Evolutionary conservation across 2,888 invertebrate genomes (phyloP), one percentile per base, ranked within the genome.

Genomic region (Ommatoiulus sabulosus): DNA sequence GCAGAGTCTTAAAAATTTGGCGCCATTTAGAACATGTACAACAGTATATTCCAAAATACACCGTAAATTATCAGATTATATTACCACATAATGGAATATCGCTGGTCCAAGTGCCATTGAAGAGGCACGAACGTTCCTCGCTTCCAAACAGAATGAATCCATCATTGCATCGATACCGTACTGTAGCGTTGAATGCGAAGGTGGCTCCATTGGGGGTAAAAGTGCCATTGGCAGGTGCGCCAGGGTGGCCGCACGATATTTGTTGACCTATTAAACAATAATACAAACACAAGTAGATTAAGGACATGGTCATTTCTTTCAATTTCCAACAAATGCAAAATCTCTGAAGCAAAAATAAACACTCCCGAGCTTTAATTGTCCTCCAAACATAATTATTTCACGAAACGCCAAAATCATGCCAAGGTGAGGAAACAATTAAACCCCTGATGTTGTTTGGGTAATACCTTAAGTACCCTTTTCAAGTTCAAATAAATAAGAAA

Each of bases 21-120:
- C 35, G 35, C 35, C 35, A 35, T 35, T 35, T 35, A 35, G 2
- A 35, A 35, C 35, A 35, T 35, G 35, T 35, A 35, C 35, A n/a
- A 35, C 35, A 35, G n/a, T n/a, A 35, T 35, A 35, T 35, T 35
- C 35, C 35, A 35, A 35, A 35, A 35, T 2, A 35, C 35, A 35
- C 35, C 35, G 35, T 2, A 35, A 35, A 35, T 35, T 35, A 35
- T 35, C 35, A 35, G 35, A 35, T 35, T 1, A 35, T 35, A 91
- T 91, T 89, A 92, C 92, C 91, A 89, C 92, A 92, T 10, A 91
- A 90, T 1, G 92, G 92, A 87, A 91, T 90, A 24, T 91, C 90
- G 35, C 91, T 91, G 8, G 91, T 90, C 92, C 92, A 92, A 72
- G 91, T 91, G 12, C 91, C 92, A 89, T 92, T 91, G 87, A 90